phyloP scores from a whole-genome alignment of 1,140 invertebrate species.

The Liolophura sinensis region DNA sequence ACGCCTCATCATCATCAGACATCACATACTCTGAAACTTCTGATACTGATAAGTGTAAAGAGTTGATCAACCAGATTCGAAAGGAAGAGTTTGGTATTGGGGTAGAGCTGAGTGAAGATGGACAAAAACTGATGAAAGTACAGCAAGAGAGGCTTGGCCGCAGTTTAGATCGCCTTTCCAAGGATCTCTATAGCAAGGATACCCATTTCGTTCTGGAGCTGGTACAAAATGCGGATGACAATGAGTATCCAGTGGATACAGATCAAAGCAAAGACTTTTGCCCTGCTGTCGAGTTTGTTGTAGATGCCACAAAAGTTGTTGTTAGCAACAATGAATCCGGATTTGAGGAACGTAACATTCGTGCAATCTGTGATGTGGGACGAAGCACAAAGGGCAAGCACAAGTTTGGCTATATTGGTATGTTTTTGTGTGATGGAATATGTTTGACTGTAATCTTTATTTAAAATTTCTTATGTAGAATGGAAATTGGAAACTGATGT shows the following conservation, averaged over 20 bases:
- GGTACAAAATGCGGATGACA: slow-evolving; percentile 60
- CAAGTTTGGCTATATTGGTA: slow-evolving; percentile 57
- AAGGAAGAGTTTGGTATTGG: slow-evolving; percentile 50
- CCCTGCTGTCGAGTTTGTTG: slow-evolving; percentile 51
- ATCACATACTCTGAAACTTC: not conserved
- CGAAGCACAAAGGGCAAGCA: slow-evolving; percentile 58
- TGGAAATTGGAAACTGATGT: too few species aligned
- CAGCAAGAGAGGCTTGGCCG: slow-evolving; percentile 50
- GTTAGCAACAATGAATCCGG: slow-evolving; percentile 58
- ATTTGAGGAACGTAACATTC: slow-evolving; percentile 51
- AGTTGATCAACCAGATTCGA: slow-evolving; percentile 39
- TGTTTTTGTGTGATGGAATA: slow-evolving; percentile 8
- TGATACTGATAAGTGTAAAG: slow-evolving; percentile 18
- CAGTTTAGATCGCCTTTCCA: slow-evolving; percentile 54
- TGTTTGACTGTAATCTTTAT: not conserved
- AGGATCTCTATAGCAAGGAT: slow-evolving; percentile 58
- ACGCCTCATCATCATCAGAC: not conserved
- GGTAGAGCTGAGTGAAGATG: slow-evolving; percentile 49
- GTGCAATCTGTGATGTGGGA: slow-evolving; percentile 59
- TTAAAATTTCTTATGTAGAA: too few species aligned
- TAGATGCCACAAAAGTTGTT: slow-evolving; percentile 38
- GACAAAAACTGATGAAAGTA: slow-evolving; percentile 42
- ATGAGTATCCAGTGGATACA: slow-evolving; percentile 42
- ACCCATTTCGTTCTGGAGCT: slow-evolving; percentile 58
- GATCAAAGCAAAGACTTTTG: slow-evolving; percentile 9